Base-by-base conservation (phyloP, 2,797 vertebrate species). In the Sebastes cheni region DNA sequence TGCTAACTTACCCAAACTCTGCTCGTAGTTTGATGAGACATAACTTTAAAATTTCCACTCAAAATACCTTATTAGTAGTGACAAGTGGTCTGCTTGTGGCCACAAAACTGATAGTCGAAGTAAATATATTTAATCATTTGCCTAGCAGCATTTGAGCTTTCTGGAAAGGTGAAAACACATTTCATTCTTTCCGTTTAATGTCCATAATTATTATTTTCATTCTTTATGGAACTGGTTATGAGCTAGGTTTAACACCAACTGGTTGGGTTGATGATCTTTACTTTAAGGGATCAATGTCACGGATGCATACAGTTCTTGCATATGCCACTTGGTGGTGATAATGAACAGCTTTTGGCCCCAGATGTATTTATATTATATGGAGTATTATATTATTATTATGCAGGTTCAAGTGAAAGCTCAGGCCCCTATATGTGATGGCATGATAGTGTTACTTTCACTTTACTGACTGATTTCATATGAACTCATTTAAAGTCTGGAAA, bases 281-380 rank as follows among this genome's bases (percentile, higher is more conserved):
- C 8, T 67, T 59, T 34, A 1, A 14, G 20, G 14, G 3, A 62
- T 55, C 3, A 8, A 2, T 27, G 25, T 25, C 39, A 46, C 32
- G n/a, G 13, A 1, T 42, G 8, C 3, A 10, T 76, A 65, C 68
- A 88, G 59, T 90, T 90, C 69, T 36, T 66, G 16, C 83, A 81
- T 85, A 16, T 69, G n/a, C 92, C 94, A 93, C 94, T 86, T 58
- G 93, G 79, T 86, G 93, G 89, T 72, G 89, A 77, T 79, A 78
- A 77, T 74, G 77, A 76, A 67, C 75, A 56, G 46, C 14, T 56
- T 71, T 86, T 79, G 16, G 2, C 34, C 1, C 8, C 6, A 23
- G 11, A 30, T 69, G 16, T 72, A 25, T 68, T 55, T 80, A 27
- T 29, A 22, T 6, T n/a, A 16, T n/a, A 16, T 4, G 4, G 5